Base-by-base conservation (phyloP, 2,113 vertebrate genomes). In the Phalacrocorax carbo region DNA sequence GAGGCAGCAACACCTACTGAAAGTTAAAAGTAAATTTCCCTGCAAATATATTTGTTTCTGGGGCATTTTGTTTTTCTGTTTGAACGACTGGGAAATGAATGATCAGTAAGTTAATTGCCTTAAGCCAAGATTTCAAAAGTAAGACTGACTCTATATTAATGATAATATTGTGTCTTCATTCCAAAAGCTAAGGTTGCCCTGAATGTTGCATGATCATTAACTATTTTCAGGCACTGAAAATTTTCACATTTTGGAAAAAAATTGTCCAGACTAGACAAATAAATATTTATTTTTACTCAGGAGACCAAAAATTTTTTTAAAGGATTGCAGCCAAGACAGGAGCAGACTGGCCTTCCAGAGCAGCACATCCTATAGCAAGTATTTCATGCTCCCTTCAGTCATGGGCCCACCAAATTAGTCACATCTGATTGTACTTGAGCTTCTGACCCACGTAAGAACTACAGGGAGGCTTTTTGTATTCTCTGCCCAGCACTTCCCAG, bases 1-100 rank as follows among this genome's bases (percentile, higher is more conserved):
- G 98, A 99, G 65, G 98, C 91, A 5, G 76, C 96, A 25, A 26
- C 58, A 40, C 98, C 98, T n/a, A 68, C 98, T n/a, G 91, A 96
- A 51, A 98, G 98, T 98, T 98, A 84, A 87, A 81, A 81, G 11
- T 14, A 19, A 4, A 16, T 60, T 83, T 40, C 57, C 17, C 64
- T 40, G 34, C 23, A 71, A 65, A 57, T 26, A 44, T 25, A 57
- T 7, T 38, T 51, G 15, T 44, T 70, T 64, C 36, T n/a, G 44
- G 32, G 4, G 15, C 13, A 30, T 10, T 23, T 82, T 51, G 3
- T 15, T 91, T 91, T 36, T 57, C 42, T 82, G 7, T 57, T 34
- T 57, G 34, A 58, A 65, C 7, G 12, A 75, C 62, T 62, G 48
- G 54, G 25, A 81, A 68, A 86, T 11, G 10, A 42, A 81, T 22